Evolutionary conservation across 2,888 invertebrate species (phyloP).

Genomic region (Dasypolia templi): DNA sequence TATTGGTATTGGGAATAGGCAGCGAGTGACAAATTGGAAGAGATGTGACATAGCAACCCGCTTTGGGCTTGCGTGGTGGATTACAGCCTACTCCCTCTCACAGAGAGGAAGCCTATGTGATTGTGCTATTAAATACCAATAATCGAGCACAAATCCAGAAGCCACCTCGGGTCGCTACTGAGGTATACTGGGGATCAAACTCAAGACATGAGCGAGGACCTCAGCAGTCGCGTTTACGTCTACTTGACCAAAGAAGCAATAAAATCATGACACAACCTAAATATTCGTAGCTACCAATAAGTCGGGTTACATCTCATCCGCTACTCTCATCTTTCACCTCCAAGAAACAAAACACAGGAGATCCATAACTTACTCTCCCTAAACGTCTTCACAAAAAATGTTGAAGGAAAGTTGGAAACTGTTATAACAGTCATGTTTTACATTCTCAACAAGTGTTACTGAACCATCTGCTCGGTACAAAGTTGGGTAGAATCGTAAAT

Average conservation of each 20-base stretch:
- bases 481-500: conserved; percentile 68
- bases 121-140: too few relatives aligned
- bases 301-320: background rate
- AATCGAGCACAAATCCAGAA: too few relatives aligned
- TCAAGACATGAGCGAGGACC: too few relatives aligned
- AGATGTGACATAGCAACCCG: too few relatives aligned
- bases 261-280: background rate
- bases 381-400: conserved; percentile 61
- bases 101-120: too few relatives aligned
- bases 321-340: conserved; percentile 11
- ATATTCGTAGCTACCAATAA: conserved; percentile 3
- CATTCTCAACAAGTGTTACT: conserved; percentile 68
- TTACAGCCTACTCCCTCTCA: too few relatives aligned
- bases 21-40: background rate
- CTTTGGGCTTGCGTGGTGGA: too few relatives aligned
- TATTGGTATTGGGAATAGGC: too few relatives aligned
- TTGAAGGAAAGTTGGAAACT: conserved; percentile 56
- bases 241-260: background rate
- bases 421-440: conserved; percentile 67
- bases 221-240: background rate
- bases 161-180: too few relatives aligned
- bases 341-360: conserved; percentile 45
- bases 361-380: conserved; percentile 53
- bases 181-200: too few relatives aligned
- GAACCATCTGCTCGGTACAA: conserved; percentile 66